Evolutionary conservation across 2,888 invertebrate species (phyloP), one percentile per base, ranked within the genome.

Genomic region (Calameuta pallipes): DNA sequence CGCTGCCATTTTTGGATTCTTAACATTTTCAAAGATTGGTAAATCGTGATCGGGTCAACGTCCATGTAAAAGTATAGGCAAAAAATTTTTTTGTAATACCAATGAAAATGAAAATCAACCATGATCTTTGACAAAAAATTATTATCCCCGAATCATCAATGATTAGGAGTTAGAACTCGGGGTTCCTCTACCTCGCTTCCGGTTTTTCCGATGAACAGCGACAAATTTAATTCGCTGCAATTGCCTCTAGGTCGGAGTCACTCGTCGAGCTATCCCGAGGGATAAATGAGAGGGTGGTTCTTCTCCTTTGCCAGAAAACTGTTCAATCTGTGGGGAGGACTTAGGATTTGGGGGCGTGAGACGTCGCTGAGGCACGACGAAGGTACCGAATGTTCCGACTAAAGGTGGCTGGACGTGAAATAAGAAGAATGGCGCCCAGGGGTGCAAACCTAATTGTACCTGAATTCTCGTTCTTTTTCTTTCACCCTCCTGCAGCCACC

Each of bases 361-460:
- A 56, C 56, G 56, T 56, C 23, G 56, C 56, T 56, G 37, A 30
- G 37, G 35, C 34, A 41, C 74, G 75, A 73, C 36, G 76, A 74
- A 74, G 75, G 76, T 41, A 56, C 23, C 23, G 79, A 73, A 78
- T 56, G 73, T 74, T 56, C 56, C 74, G 78, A 78, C 78, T 78
- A 79, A 81, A 77, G 81, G 77, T 80, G 73, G 73, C 73, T 70
- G 73, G 76, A 15, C 83, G 81, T 83, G 81, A 84, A 87, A 87
- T 87, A 87, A 87, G 87, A 87, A 87, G 86, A 89, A 90, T 86
- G 85, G 86, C 85, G 85, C 89, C 89, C 90, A 86, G 83, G 89
- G 89, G 90, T 87, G 87, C 85, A 83, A 87, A 89, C 88, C 87
- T 90, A 90, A 90, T 90, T 90, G 89, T 87, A 87, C 85, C 85